Conservation (phyloP, 2,113 vertebrate genomes). For the Pelvicachromis taeniatus region DNA sequence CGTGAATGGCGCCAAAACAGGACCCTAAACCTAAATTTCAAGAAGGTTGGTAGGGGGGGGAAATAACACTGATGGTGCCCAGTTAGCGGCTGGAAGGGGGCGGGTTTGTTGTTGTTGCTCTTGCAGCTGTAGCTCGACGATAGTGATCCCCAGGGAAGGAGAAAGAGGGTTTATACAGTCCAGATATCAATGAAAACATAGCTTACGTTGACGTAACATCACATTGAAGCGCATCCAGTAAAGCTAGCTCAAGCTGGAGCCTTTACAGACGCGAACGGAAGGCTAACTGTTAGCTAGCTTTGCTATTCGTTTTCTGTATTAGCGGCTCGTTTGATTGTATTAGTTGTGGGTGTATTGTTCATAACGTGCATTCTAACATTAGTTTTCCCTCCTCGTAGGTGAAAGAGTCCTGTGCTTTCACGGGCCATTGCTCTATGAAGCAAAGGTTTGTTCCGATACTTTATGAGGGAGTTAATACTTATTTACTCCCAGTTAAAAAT, state of each 20-base stretch:
- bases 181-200: not conserved
- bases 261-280: not conserved
- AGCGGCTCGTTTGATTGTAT: not conserved
- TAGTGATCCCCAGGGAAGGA: not conserved
- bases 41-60: slow-evolving; percentile 74
- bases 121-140: not conserved
- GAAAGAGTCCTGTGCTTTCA: slow-evolving; percentile 98
- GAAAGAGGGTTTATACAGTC: not conserved
- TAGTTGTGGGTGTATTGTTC: not conserved
- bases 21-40: slow-evolving; percentile 98
- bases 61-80: not conserved
- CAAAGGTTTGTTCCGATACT: slow-evolving; percentile 80
- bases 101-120: slow-evolving; percentile 60
- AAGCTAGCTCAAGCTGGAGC: not conserved
- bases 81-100: slow-evolving; percentile 14
- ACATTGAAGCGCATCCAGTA: not conserved
- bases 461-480: not conserved
- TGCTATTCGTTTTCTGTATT: not conserved
- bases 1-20: slow-evolving; percentile 99
- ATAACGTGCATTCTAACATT: not conserved
- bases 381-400: slow-evolving; percentile 72
- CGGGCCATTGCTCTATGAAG: slow-evolving; percentile 97
- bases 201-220: not conserved
- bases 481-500: not conserved
- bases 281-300: slow-evolving; percentile 23